Evolutionary conservation across 1,140 invertebrate genomes (phyloP), one percentile per base, ranked within the genome.

Genomic region (Temnothorax curvispinosus): DNA sequence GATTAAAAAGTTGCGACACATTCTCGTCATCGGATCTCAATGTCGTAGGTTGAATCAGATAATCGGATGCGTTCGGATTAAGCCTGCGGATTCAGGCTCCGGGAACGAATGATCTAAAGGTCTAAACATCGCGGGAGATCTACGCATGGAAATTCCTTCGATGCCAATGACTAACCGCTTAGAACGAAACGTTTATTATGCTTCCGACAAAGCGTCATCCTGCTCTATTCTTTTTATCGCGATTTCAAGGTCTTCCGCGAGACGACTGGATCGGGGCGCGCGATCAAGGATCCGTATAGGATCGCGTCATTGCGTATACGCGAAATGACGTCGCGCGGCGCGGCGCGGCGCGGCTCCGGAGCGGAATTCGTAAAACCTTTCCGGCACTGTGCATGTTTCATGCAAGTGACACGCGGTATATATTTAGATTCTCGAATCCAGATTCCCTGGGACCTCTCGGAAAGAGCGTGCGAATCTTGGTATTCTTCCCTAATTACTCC

Each of bases 71-170:
- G 9, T 38, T 74, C 54, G 41, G 41, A 84, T 84, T 74, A 84
- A 84, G 8, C 18, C 32, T 54, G 69, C 54, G 80, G 80, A 84
- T 75, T 80, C 75, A 50, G 13, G 44, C 60, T 86, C 75, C n/a
- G 18, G 52, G 62, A 80, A 86, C 13, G 52, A 60, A 56, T 67
- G 84, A 86, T 86, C 62, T 84, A 74, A 84, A 47, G 80, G 44
- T 38, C n/a, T 60, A 84, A 84, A 75, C 27, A 84, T 84, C 32
- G 41, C 32, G 41, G 38, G 58, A 38, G 27, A 84, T 84, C 69
- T 47, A 84, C 41, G n/a, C 44, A 85, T 91, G 84, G 90, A 91
- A 91, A 91, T 91, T 86, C 89, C 89, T 91, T 81, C 75, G 75
- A 67, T 71, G 81, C 87, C 52, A 84, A 78, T 91, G 90, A 91